These are phyloP conservation scores for Drosophila anomelani DNA, from an alignment of 2,888 invertebrate species.

Conservation along the genomic window DNA sequence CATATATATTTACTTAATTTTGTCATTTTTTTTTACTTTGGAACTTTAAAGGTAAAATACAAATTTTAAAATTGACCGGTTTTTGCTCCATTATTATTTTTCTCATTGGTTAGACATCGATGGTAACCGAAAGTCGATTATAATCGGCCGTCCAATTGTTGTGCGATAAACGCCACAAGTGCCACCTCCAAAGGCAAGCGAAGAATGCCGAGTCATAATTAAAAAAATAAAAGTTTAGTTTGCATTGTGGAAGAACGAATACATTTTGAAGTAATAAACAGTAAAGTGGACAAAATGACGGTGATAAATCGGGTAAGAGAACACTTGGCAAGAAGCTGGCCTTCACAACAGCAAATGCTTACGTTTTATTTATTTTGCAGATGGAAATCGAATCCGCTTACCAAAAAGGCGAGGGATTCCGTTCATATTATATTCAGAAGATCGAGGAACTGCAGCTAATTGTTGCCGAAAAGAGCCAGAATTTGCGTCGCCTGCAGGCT, in stretches of 20 bases:
- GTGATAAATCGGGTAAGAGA: slow-evolving; percentile 78
- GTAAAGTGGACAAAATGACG: slow-evolving; percentile 69
- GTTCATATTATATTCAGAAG: slow-evolving; percentile 98
- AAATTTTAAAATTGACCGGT: no score
- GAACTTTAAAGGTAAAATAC: no score
- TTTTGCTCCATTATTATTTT: no score
- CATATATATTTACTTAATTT: not conserved
- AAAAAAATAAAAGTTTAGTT: slow-evolving; percentile 5
- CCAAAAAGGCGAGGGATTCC: slow-evolving; percentile 91
- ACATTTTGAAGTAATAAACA: not conserved
- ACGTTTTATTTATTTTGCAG: slow-evolving; percentile 51
- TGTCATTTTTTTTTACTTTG: no score
- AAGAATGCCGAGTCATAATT: slow-evolving; percentile 43
- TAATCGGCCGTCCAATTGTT: not conserved
- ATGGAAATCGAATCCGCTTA: slow-evolving; percentile 82
- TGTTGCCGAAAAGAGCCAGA: slow-evolving; percentile 99
- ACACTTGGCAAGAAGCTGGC: not conserved
- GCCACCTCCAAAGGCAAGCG: slow-evolving; percentile 9
- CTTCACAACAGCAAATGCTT: not conserved
- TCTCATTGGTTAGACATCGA: not conserved
- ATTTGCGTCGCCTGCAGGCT: slow-evolving; percentile 97
- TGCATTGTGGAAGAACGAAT: not conserved
- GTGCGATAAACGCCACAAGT: not conserved
- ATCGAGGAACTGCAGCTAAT: slow-evolving; percentile 98
- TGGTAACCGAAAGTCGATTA: not conserved